These are phyloP conservation scores for Uromys caudimaculatus DNA, from an alignment of 2,797 vertebrate species.

Conservation along the genomic window DNA sequence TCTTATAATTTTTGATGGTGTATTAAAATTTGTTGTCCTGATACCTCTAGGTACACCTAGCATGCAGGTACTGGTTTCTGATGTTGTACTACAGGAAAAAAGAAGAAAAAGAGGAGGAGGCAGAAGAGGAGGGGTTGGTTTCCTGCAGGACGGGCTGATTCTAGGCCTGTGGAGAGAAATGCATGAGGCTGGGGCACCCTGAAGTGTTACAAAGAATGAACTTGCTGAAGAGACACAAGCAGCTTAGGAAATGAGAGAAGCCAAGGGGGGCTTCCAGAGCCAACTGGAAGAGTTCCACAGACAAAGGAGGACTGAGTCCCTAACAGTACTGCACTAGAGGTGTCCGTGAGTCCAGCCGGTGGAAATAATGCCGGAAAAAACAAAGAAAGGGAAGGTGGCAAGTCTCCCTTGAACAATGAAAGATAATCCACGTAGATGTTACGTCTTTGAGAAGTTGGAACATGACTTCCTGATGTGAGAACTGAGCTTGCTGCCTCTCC, in stretches of 20 bases:
- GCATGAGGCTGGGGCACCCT: neutral
- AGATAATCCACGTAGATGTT: neutral
- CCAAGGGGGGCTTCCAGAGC: neutral
- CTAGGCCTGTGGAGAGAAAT: neutral
- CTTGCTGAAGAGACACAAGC: neutral
- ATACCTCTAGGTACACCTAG: neutral
- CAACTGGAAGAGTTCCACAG: neutral
- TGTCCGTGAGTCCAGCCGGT: neutral
- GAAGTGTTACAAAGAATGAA: neutral
- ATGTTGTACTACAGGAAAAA: neutral
- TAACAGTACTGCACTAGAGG: neutral
- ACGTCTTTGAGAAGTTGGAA: neutral
- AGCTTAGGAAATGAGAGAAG: neutral
- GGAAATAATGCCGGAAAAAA: neutral
- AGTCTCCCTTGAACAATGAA: neutral
- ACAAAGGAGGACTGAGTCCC: neutral
- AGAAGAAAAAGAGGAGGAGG: neutral
- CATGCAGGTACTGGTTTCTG: neutral
- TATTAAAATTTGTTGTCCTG: neutral
- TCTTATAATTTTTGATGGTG: conserved; percentile 23
- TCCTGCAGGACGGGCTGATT: neutral
- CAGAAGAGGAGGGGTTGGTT: neutral
- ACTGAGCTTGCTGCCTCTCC: neutral
- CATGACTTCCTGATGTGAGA: neutral
- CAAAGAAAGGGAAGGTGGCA: neutral